Evolutionary conservation across 2,113 vertebrate genomes (phyloP).

Genomic region (Podilymbus podiceps): DNA sequence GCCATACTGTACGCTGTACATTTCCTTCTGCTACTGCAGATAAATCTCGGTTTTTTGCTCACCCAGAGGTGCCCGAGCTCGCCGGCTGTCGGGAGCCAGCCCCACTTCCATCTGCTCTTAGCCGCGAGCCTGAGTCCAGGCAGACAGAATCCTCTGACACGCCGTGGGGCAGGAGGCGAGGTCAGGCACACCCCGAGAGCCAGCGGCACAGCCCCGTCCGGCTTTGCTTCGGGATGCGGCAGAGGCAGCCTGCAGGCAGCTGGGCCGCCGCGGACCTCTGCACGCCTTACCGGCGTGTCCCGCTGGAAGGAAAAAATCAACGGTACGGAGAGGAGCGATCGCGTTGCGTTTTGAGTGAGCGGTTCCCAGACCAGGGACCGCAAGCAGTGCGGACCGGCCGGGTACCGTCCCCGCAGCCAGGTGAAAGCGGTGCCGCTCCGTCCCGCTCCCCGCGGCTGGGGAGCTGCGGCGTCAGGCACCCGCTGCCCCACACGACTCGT

Average conservation of each 20-base stretch:
- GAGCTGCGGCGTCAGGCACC: not conserved
- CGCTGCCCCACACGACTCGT: not conserved
- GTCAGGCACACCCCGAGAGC: too few species aligned
- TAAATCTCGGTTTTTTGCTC: not conserved
- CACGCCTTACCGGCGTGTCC: accelerated
- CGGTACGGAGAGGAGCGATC: accelerated
- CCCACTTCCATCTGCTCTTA: not conserved
- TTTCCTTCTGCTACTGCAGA: constrained; percentile 31
- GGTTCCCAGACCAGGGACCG: not conserved
- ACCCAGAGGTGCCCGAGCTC: not conserved
- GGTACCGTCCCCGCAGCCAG: too few species aligned
- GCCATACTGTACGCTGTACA: not conserved
- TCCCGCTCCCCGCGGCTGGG: not conserved
- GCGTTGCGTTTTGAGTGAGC: not conserved
- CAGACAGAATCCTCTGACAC: not conserved
- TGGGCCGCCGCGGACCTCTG: accelerated
- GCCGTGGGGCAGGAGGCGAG: not conserved
- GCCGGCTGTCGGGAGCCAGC: not conserved
- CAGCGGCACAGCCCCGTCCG: too few species aligned
- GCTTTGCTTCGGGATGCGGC: not conserved
- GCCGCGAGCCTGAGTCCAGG: not conserved
- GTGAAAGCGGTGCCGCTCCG: not conserved
- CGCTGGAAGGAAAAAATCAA: not conserved
- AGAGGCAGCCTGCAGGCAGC: not conserved
- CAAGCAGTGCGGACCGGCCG: not conserved